Percentiles rank a stretch among this genome's conserved stretches.
phyloP scores from a whole-genome alignment of 1,140 invertebrate species.

The Daktulosphaira vitifoliae region DNA sequence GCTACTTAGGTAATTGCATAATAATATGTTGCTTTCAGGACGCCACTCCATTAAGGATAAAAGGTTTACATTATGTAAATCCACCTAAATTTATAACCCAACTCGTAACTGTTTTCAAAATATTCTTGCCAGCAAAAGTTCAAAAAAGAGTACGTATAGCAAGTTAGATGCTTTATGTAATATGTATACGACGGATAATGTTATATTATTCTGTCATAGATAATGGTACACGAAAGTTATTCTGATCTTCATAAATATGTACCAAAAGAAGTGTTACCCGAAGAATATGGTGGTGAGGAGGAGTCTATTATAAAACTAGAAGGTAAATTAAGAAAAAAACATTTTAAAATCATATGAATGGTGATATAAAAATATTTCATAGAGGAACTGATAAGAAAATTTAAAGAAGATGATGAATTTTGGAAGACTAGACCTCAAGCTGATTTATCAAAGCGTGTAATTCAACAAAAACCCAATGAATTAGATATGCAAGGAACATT shows the following conservation, averaged over 20 bases:
- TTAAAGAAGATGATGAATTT: slow-evolving; percentile 4
- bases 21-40: slow-evolving; percentile 6
- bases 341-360: neutral
- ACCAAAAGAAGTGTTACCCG: slow-evolving; percentile 65
- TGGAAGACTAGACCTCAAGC: slow-evolving; percentile 14
- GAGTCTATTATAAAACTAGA: slow-evolving; percentile 60
- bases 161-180: too few relatives aligned
- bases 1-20: too few relatives aligned
- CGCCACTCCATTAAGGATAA: slow-evolving; percentile 9
- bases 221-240: slow-evolving; percentile 62
- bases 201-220: slow-evolving; percentile 41
- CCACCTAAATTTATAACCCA: slow-evolving; percentile 8
- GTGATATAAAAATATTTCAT: neutral
- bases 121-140: slow-evolving; percentile 20
- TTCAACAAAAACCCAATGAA: neutral
- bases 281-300: slow-evolving; percentile 67
- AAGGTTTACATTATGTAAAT: slow-evolving; percentile 12
- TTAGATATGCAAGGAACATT: slow-evolving; percentile 18
- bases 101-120: slow-evolving; percentile 14
- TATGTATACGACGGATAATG: too few relatives aligned
- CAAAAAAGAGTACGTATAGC: slow-evolving; percentile 10
- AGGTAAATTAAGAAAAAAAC: slow-evolving; percentile 45
- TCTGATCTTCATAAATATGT: slow-evolving; percentile 65
- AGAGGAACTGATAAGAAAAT: neutral
- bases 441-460: slow-evolving; percentile 10